Conservation (phyloP, 1,140 invertebrate species). For the Pteromalus puparum region DNA sequence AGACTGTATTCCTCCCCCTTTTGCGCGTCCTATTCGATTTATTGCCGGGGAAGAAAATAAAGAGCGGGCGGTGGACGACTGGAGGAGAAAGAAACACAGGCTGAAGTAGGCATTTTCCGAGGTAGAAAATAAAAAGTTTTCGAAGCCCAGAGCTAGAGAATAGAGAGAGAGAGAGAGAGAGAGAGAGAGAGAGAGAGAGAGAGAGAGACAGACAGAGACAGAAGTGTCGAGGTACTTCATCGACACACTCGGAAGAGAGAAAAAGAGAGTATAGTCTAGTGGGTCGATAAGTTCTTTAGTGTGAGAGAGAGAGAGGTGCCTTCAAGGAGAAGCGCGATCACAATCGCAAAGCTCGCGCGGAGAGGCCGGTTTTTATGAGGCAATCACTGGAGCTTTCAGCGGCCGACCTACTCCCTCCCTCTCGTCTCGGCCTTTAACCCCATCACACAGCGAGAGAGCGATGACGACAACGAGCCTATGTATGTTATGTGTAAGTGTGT, state of each 20-base stretch:
- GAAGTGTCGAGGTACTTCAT: constrained; percentile 7
- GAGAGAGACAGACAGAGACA: background rate
- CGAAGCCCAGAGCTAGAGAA: background rate
- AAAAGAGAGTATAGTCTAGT: constrained; percentile 30
- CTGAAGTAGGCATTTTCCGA: constrained; percentile 37
- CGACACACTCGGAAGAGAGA: constrained; percentile 9
- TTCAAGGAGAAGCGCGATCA: constrained; percentile 39
- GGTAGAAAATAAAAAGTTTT: constrained; percentile 43
- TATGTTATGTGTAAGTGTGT: background rate
- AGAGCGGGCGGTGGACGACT: background rate
- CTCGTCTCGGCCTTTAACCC: constrained; percentile 16
- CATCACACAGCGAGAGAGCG: constrained; percentile 6
- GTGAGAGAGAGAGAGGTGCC: background rate
- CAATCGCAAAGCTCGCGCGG: constrained; percentile 53
- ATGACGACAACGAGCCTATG: constrained; percentile 3
- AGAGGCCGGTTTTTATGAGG: constrained; percentile 57
- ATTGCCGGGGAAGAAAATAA: constrained; percentile 37
- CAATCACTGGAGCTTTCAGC: constrained; percentile 57
- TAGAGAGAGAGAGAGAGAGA: background rate
- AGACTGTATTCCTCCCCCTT: constrained; percentile 10
- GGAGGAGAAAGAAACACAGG: constrained; percentile 34
- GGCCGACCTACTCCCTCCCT: constrained; percentile 40
- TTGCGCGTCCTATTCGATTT: constrained; percentile 42
- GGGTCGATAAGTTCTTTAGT: constrained; percentile 52
- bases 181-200: constrained; percentile 21